These are phyloP conservation scores for Platalea minor DNA, from an alignment of 2,797 vertebrate genomes.

Conservation along the genomic window DNA sequence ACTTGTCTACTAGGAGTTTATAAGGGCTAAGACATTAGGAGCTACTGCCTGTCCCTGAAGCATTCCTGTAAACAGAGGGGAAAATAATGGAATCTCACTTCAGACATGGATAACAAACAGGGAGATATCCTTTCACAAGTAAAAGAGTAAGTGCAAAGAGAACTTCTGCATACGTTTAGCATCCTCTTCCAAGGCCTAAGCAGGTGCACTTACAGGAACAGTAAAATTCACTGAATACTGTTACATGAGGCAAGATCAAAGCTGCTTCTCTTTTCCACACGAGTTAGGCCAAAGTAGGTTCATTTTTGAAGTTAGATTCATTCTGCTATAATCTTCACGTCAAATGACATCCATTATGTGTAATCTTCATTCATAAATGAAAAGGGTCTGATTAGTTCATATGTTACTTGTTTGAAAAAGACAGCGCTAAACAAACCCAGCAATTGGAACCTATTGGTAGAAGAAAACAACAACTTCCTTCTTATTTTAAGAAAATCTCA, in stretches of 20 bases:
- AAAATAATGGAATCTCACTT: not conserved
- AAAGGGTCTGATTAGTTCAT: not conserved
- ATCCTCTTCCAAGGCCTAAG: not conserved
- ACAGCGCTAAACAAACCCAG: not conserved
- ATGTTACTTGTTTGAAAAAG: not conserved
- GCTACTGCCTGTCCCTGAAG: not conserved
- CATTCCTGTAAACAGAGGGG: not conserved
- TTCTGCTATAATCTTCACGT: not conserved
- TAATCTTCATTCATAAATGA: not conserved
- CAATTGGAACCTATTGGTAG: not conserved
- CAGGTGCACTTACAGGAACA: not conserved
- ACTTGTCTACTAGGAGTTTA: not conserved
- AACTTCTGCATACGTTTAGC: not conserved
- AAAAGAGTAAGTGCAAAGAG: not conserved
- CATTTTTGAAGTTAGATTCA: not conserved
- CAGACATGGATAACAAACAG: not conserved
- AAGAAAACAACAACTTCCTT: slow-evolving; percentile 2
- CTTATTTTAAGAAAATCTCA: slow-evolving; percentile 23
- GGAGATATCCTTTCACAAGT: not conserved
- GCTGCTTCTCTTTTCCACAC: not conserved
- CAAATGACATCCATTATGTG: not conserved
- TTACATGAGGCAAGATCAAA: not conserved
- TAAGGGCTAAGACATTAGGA: not conserved
- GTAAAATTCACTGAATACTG: not conserved
- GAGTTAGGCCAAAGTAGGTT: not conserved